These are phyloP conservation scores for Drosophila imparisetae DNA, from an alignment of 2,888 invertebrate species.

Conservation along the genomic window DNA sequence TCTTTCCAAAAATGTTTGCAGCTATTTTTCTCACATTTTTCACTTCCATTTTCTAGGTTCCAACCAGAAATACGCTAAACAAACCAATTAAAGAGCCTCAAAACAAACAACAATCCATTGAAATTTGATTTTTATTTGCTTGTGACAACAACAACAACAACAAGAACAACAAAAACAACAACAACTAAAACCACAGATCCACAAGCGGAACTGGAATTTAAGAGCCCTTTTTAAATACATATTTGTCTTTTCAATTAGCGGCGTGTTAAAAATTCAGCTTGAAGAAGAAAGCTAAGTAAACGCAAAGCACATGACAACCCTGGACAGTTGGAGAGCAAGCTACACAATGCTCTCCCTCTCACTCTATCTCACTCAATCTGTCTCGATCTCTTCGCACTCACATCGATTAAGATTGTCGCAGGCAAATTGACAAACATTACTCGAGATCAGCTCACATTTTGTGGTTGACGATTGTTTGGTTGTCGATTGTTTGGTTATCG, in stretches of 20 bases:
- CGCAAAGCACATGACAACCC: slow-evolving; percentile 33
- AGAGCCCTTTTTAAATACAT: slow-evolving; percentile 60
- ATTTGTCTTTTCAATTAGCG: slow-evolving; percentile 77
- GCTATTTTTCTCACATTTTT: neutral
- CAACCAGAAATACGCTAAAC: slow-evolving; percentile 54
- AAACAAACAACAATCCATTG: slow-evolving; percentile 47
- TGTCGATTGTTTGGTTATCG: slow-evolving; percentile 16
- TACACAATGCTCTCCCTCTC: neutral
- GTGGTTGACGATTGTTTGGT: slow-evolving; percentile 23
- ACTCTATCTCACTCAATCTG: neutral
- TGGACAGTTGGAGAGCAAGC: slow-evolving; percentile 26
- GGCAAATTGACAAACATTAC: slow-evolving; percentile 40
- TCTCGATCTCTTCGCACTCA: neutral
- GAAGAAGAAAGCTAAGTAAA: slow-evolving; percentile 54
- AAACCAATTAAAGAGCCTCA: slow-evolving; percentile 67
- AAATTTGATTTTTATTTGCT: slow-evolving; percentile 50
- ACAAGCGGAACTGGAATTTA: slow-evolving; percentile 56
- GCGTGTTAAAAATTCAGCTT: slow-evolving; percentile 55
- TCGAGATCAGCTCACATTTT: slow-evolving; percentile 21
- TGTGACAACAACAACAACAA: slow-evolving; percentile 18
- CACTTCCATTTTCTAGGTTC: slow-evolving; percentile 7
- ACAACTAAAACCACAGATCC: slow-evolving; percentile 5
- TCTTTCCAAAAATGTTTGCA: neutral
- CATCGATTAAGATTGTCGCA: slow-evolving; percentile 34
- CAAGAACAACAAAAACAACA: slow-evolving; percentile 24